Conservation (phyloP, 2,797 vertebrate genomes). For the Neopelma chrysocephalum region DNA sequence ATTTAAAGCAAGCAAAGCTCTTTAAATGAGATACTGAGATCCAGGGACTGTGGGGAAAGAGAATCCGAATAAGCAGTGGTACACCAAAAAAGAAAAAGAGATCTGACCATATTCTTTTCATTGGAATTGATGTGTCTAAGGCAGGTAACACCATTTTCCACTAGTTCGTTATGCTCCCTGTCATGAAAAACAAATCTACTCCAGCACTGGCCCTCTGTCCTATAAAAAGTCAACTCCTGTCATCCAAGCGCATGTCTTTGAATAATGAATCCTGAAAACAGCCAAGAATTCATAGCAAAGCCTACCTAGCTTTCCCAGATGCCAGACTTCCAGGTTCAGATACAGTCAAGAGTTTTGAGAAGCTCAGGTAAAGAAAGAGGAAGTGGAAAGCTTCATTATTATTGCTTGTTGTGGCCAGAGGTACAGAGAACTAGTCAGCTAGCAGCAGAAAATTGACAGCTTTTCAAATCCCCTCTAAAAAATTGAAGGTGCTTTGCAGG, state of each 20-base stretch:
- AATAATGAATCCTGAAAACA: neutral
- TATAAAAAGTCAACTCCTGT: neutral
- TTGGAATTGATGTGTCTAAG: neutral
- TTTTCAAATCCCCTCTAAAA: constrained; percentile 43
- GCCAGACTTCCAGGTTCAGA: neutral
- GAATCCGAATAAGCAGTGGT: neutral
- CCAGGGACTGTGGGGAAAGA: neutral
- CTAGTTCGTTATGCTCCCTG: neutral
- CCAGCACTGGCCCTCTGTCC: neutral
- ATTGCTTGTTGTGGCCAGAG: neutral
- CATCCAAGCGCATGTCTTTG: neutral
- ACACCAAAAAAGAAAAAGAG: neutral
- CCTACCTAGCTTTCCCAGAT: neutral
- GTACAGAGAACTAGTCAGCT: neutral
- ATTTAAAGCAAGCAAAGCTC: neutral
- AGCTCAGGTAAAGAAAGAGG: constrained; percentile 3
- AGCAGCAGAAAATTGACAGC: constrained; percentile 26
- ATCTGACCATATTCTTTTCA: neutral
- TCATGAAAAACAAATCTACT: neutral
- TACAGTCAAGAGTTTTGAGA: constrained; percentile 27
- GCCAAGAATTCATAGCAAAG: neutral
- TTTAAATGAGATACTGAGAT: neutral
- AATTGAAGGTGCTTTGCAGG: neutral
- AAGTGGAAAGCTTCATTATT: constrained; percentile 30
- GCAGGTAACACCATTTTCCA: neutral